Conservation (phyloP, 2,888 invertebrate species). For the Bunonema sp. region DNA sequence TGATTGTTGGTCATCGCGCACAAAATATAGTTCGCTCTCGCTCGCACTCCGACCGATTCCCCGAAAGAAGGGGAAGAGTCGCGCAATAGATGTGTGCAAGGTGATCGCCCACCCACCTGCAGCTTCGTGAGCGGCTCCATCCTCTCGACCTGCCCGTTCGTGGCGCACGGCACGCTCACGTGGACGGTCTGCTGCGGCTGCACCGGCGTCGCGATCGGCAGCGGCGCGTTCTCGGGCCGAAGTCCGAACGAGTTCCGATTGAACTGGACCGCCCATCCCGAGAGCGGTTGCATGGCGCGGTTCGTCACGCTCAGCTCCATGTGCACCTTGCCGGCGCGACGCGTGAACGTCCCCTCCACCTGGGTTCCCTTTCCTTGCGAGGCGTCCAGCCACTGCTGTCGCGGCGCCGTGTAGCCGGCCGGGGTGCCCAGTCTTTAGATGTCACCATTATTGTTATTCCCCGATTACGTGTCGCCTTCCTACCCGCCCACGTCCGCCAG, state of each 20-base stretch:
- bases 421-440: too few relatives aligned
- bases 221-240: constrained; percentile 65
- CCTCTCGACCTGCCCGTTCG: constrained; percentile 75
- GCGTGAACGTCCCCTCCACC: constrained; percentile 77
- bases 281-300: constrained; percentile 90
- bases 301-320: constrained; percentile 94
- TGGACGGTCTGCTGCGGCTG: constrained; percentile 63
- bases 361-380: constrained; percentile 59
- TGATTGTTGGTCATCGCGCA: too few relatives aligned
- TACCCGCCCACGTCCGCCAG: constrained; percentile 6
- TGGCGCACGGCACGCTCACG: constrained; percentile 59
- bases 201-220: constrained; percentile 63
- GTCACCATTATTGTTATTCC: too few relatives aligned
- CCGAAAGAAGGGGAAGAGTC: too few relatives aligned
- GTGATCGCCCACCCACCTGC: constrained; percentile 55
- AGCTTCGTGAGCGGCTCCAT: constrained; percentile 93
- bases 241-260: constrained; percentile 90
- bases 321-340: constrained; percentile 64
- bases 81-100: too few relatives aligned
- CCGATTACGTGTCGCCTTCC: too few relatives aligned
- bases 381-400: constrained; percentile 32
- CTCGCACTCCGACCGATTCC: too few relatives aligned
- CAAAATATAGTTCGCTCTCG: too few relatives aligned
- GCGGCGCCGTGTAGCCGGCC: constrained; percentile 10
- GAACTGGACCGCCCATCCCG: constrained; percentile 85